Evolutionary conservation across 2,113 vertebrate genomes (phyloP).

Genomic region (Vanacampus margaritifer): DNA sequence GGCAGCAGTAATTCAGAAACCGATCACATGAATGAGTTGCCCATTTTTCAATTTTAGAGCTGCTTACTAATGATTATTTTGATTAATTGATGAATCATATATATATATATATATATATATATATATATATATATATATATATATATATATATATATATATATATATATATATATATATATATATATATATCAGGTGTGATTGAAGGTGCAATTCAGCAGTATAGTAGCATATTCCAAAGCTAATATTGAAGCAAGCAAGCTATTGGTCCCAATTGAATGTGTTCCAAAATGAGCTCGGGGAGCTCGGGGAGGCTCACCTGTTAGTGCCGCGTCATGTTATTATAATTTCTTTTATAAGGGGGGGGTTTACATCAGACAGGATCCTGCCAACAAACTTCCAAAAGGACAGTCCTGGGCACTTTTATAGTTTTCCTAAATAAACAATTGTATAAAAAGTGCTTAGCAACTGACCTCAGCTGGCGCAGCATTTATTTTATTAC

Average conservation of each 20-base stretch:
- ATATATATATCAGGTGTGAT: neutral
- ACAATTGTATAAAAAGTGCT: slow-evolving; percentile 8
- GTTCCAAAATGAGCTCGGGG: slow-evolving; percentile 37
- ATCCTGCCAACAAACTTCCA: slow-evolving; percentile 22
- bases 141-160: no score
- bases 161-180: no score
- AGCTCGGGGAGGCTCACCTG: slow-evolving; percentile 12
- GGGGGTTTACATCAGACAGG: slow-evolving; percentile 13
- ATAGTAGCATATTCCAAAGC: slow-evolving; percentile 10
- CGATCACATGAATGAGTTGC: no score
- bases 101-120: no score
- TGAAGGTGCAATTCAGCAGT: neutral
- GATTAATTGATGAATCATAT: no score
- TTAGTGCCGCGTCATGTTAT: slow-evolving; percentile 18
- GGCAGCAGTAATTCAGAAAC: no score
- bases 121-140: no score
- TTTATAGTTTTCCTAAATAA: slow-evolving; percentile 1
- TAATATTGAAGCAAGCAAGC: slow-evolving; percentile 4
- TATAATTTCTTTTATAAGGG: no score
- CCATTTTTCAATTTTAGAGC: no score
- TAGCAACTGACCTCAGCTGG: slow-evolving; percentile 2
- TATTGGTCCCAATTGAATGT: slow-evolving; percentile 16
- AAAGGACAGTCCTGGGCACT: slow-evolving; percentile 15
- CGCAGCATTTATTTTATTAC: slow-evolving; percentile 58
- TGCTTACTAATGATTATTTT: no score